phyloP scores from a whole-genome alignment of 2,888 invertebrate species.

The Cryptocephalus moraei region DNA sequence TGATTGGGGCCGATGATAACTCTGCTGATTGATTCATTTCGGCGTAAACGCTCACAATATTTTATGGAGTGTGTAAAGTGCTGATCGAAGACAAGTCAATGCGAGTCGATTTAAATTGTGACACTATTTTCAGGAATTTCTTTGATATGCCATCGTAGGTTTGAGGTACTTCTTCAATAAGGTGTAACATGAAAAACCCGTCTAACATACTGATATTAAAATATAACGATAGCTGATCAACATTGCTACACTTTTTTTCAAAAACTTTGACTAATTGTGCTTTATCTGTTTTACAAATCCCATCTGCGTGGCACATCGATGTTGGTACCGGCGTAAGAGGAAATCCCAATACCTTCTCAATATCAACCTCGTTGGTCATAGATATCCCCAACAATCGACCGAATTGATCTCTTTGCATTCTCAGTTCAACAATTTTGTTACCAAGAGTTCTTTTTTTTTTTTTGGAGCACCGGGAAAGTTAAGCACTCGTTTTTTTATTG shows the following conservation, averaged over 20 bases:
- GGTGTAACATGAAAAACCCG: conserved; percentile 13
- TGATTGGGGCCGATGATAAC: conserved; percentile 1
- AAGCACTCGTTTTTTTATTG: conserved; percentile 15
- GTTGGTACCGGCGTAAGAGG: conserved; percentile 14
- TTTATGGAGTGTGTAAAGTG: conserved; percentile 14
- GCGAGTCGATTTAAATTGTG: conserved; percentile 4
- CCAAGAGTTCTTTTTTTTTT: conserved; percentile 10
- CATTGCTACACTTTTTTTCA: conserved; percentile 3
- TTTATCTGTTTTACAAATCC: conserved; percentile 8
- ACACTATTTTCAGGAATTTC: conserved; percentile 8
- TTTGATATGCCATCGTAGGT: conserved; percentile 11
- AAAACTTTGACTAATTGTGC: conserved; percentile 4
- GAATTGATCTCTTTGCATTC: conserved; percentile 16
- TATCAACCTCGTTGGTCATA: conserved; percentile 11
- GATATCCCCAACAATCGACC: conserved; percentile 15
- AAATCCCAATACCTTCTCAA: conserved; percentile 12
- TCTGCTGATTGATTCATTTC: not conserved
- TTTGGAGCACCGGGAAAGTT: too few species aligned
- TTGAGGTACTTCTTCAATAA: conserved; percentile 8
- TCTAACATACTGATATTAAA: conserved; percentile 11
- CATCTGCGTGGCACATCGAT: conserved; percentile 10
- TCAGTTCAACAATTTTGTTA: conserved; percentile 14
- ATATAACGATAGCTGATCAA: conserved; percentile 4
- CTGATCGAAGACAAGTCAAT: conserved; percentile 15
- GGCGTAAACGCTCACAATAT: conserved; percentile 12